phyloP scores from a whole-genome alignment of 2,888 invertebrate species.

The Margaritifera margaritifera region DNA sequence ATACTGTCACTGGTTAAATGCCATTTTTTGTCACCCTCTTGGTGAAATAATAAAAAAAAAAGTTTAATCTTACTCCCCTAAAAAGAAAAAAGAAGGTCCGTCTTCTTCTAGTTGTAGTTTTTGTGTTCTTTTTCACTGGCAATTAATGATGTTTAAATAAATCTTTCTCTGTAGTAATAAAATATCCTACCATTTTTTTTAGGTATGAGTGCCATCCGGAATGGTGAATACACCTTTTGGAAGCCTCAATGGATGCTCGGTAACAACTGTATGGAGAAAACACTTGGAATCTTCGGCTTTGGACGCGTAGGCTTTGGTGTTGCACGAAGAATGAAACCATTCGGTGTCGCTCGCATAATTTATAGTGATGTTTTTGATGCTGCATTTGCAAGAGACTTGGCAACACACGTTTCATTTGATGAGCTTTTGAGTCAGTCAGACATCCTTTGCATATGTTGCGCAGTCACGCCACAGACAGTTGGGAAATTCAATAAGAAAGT shows the following conservation, averaged over 20 bases:
- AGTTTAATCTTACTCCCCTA: too few relatives aligned
- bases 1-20: too few relatives aligned
- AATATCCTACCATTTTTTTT: neutral
- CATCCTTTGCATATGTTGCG: conserved; percentile 87
- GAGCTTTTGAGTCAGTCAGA: conserved; percentile 84
- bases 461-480: conserved; percentile 85
- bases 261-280: conserved; percentile 83
- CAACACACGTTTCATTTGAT: conserved; percentile 81
- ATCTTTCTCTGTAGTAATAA: too few relatives aligned
- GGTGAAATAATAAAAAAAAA: too few relatives aligned
- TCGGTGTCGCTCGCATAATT: conserved; percentile 82
- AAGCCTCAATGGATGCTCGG: conserved; percentile 93
- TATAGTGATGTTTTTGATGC: conserved; percentile 83
- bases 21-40: too few relatives aligned
- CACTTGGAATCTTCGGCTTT: conserved; percentile 76
- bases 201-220: conserved; percentile 70
- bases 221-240: conserved; percentile 90
- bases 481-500: conserved; percentile 84
- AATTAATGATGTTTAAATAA: too few relatives aligned
- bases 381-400: conserved; percentile 77
- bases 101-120: too few relatives aligned
- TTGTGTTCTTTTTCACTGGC: too few relatives aligned
- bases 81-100: too few relatives aligned
- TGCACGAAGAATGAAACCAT: conserved; percentile 83
- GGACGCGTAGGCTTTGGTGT: conserved; percentile 79